phyloP scores from a whole-genome alignment of 2,888 invertebrate species.

The Sarcophaga subvicina region DNA sequence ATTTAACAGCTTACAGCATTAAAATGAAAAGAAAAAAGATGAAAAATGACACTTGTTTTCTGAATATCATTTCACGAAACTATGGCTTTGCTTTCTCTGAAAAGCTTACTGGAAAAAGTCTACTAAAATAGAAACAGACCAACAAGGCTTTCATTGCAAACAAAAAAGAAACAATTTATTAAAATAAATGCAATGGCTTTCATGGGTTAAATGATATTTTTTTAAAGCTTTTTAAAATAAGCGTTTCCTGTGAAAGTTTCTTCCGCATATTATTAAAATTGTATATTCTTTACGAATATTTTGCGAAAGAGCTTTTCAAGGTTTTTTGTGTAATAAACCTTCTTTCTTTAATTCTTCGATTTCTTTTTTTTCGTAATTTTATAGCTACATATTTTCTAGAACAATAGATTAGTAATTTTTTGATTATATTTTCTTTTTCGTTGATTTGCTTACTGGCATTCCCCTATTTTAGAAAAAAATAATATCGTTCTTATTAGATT shows the following conservation, averaged over 20 bases:
- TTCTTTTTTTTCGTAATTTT: constrained; percentile 29
- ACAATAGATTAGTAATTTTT: constrained; percentile 44
- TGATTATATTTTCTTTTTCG: constrained; percentile 43
- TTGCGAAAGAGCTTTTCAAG: constrained; percentile 55
- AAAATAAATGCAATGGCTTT: constrained; percentile 8
- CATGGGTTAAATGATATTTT: constrained; percentile 22
- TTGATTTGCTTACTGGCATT: constrained; percentile 55
- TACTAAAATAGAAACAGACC: constrained; percentile 58
- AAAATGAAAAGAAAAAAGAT: constrained; percentile 56
- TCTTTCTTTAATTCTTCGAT: constrained; percentile 35
- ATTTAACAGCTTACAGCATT: constrained; percentile 70
- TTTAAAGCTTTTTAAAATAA: constrained; percentile 27
- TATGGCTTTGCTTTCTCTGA: constrained; percentile 60
- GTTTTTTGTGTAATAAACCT: constrained; percentile 51
- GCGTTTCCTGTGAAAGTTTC: constrained; percentile 18
- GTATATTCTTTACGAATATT: constrained; percentile 16
- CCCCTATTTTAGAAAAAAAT: constrained; percentile 13
- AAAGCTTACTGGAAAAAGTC: constrained; percentile 53
- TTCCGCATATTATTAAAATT: constrained; percentile 6
- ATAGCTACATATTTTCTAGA: constrained; percentile 26
- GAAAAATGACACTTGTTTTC: constrained; percentile 59
- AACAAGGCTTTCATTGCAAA: constrained; percentile 63
- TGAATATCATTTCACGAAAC: constrained; percentile 41
- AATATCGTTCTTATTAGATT: constrained; percentile 13
- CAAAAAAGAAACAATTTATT: constrained; percentile 25